phyloP scores from a whole-genome alignment of 2,113 vertebrate genomes.

The Oreochromis tanganicae region DNA sequence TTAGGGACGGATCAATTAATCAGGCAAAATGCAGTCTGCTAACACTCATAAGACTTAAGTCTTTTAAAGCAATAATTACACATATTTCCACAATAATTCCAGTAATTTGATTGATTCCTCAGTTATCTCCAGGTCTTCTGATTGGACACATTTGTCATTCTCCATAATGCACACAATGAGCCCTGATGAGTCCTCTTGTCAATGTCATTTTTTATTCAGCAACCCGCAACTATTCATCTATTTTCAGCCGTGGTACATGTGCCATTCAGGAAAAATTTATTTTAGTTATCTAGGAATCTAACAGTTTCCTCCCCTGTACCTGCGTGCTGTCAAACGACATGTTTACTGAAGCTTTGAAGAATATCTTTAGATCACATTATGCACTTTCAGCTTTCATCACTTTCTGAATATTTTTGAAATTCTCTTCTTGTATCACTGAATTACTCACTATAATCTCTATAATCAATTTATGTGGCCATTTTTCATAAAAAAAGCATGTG shows the following conservation, averaged over 20 bases:
- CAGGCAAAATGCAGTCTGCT: not conserved
- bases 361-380: not conserved
- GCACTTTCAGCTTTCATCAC: not conserved
- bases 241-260: not conserved
- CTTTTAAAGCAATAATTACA: not conserved
- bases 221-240: not conserved
- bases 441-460: not conserved
- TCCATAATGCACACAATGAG: not conserved
- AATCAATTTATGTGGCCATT: not conserved
- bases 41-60: not conserved
- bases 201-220: not conserved
- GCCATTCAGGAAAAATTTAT: not conserved
- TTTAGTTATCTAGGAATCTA: not conserved
- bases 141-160: not conserved
- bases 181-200: not conserved
- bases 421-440: not conserved
- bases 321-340: not conserved
- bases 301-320: not conserved
- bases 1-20: not conserved
- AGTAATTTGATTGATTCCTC: not conserved
- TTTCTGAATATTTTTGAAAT: not conserved
- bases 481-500: not conserved
- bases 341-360: not conserved
- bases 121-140: not conserved
- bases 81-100: not conserved